Conservation (phyloP, 2,113 vertebrate genomes). For the Megaleporinus macrocephalus region DNA sequence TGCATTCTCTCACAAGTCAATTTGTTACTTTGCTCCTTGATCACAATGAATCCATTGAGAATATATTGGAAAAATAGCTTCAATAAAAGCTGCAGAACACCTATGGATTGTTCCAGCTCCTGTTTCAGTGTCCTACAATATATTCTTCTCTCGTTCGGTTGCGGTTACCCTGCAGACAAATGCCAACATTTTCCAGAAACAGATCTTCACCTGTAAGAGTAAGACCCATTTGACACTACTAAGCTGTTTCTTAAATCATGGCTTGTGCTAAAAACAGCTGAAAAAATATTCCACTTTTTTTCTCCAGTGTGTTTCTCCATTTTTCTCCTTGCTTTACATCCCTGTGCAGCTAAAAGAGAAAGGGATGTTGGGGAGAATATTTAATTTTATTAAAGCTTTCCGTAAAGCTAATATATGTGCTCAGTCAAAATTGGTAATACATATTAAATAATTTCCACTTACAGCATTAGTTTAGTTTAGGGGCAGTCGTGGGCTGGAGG, state of each 20-base stretch:
- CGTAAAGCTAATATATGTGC: too few species aligned
- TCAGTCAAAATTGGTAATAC: neutral
- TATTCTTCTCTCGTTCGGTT: neutral
- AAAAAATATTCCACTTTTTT: conserved; percentile 39
- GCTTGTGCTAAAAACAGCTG: conserved; percentile 46
- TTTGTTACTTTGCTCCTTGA: neutral
- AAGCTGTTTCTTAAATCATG: conserved; percentile 47
- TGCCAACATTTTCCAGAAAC: conserved; percentile 1
- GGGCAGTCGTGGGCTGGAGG: too few species aligned
- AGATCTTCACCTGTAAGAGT: conserved; percentile 48
- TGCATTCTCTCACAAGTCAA: too few species aligned
- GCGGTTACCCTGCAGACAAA: neutral
- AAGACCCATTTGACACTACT: conserved; percentile 43
- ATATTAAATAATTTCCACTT: neutral
- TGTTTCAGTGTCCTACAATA: neutral
- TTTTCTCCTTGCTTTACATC: conserved; percentile 38
- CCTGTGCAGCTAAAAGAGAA: neutral
- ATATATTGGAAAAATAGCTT: neutral
- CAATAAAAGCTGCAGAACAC: neutral
- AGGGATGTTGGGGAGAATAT: neutral
- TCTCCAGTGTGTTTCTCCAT: conserved; percentile 2
- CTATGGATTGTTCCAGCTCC: neutral
- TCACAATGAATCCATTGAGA: neutral
- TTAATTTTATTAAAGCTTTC: too few species aligned
- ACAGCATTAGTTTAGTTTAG: too few species aligned